A percentile compares a stretch with the other conserved stretches of the same genome.
These are phyloP conservation scores for Brachionus sp. DNA, from an alignment of 1,140 invertebrate species.

Conservation along the genomic window DNA sequence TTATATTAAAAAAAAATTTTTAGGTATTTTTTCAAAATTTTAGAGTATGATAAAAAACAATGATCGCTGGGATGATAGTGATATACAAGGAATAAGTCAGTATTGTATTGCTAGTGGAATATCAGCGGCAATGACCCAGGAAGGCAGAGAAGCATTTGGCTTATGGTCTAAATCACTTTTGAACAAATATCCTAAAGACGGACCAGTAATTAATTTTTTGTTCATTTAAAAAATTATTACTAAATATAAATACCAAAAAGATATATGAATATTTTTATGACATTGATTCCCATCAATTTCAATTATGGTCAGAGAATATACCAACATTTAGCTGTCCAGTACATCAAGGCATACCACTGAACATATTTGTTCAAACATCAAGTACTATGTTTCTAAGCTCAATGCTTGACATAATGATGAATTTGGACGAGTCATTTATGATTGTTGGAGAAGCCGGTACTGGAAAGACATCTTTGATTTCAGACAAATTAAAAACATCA, in stretches of 20 bases:
- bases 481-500: conserved; percentile 56
- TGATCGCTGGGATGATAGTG: conserved; percentile 18
- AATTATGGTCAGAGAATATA: conserved; percentile 53
- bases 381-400: conserved; percentile 52
- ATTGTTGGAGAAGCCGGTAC: conserved; percentile 58
- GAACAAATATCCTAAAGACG: conserved; percentile 14
- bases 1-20: neutral
- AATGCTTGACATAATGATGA: conserved; percentile 52
- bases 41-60: conserved; percentile 25
- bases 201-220: conserved; percentile 6
- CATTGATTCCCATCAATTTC: conserved; percentile 55
- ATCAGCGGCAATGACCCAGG: conserved; percentile 6
- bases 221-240: neutral
- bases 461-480: conserved; percentile 57
- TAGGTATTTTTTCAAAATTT: neutral
- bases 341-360: conserved; percentile 54
- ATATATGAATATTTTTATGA: conserved; percentile 55
- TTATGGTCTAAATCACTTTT: conserved; percentile 16
- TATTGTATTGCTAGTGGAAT: conserved; percentile 38
- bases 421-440: conserved; percentile 55
- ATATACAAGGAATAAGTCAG: neutral
- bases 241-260: neutral
- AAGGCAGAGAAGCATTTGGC: neutral
- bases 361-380: conserved; percentile 58
- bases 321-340: conserved; percentile 55